Percentiles rank a stretch among this genome's conserved stretches.
Evolutionary conservation across 2,113 vertebrate genomes (phyloP).

Genomic region (Bubo bubo): DNA sequence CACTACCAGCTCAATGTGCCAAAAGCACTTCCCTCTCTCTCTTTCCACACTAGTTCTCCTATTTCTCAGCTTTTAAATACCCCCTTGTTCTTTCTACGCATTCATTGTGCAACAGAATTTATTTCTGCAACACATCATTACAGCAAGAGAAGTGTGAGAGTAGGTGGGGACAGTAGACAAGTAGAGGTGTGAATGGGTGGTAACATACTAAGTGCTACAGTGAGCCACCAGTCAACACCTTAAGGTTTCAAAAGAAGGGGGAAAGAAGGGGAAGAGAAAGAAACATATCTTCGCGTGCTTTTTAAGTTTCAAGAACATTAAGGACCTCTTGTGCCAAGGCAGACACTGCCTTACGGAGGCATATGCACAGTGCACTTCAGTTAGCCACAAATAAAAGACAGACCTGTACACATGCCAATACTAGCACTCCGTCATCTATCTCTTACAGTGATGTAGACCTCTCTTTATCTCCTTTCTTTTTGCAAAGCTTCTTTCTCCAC

Average conservation of each 20-base stretch:
- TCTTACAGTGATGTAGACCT: conserved; percentile 1
- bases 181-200: conserved; percentile 62
- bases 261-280: background rate
- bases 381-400: conserved; percentile 37
- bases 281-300: background rate
- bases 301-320: background rate
- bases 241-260: background rate
- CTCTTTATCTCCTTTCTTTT: background rate
- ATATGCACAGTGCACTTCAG: conserved; percentile 8
- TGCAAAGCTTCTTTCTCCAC: conserved; percentile 38
- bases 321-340: conserved; percentile 32
- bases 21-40: conserved; percentile 38
- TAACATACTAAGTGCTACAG: conserved; percentile 33
- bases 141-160: conserved; percentile 45
- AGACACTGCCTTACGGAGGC: conserved; percentile 41
- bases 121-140: conserved; percentile 59
- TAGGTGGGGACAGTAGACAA: conserved; percentile 22
- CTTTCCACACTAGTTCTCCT: conserved; percentile 30
- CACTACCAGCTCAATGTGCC: background rate
- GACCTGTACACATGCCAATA: conserved; percentile 43
- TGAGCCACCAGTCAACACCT: conserved; percentile 58
- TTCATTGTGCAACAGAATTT: conserved; percentile 56
- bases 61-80: conserved; percentile 61
- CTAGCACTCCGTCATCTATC: conserved; percentile 50
- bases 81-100: conserved; percentile 45